Base-by-base conservation (phyloP, 2,797 vertebrate genomes). In the Lagodon rhomboides region DNA sequence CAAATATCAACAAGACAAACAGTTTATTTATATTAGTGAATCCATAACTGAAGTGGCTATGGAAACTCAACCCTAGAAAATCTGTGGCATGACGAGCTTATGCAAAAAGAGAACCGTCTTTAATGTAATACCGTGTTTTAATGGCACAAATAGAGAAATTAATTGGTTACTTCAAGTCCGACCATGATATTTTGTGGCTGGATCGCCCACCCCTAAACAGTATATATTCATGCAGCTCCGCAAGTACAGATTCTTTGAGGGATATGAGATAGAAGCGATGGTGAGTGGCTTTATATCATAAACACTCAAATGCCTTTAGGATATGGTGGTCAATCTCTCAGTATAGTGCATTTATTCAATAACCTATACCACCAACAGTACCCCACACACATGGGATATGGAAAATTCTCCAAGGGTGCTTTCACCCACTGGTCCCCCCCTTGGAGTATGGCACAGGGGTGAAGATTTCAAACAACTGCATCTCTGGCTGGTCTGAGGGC, bases 381-480 rank as follows among this genome's bases (percentile, higher is more conserved):
- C 58, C 34, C 22, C n/a, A 83, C 75, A 77, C 50, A 74, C 27
- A 73, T 38, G 25, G 38, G 60, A 83, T 55, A 71, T 64, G 69
- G 62, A 82, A 83, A 82, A 66, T 79, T 82, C 22, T 70, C 55
- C 71, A 63, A 82, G 66, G 63, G 41, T 43, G 5, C 51, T 11
- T 58, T 70, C 58, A 25, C 41, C 58, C 64, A 25, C 49, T 7
- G 43, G n/a, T 55, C 49, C 22, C 44, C 27, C 5, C 13, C 41
- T 38, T 22, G 15, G 41, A 50, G 62, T 83, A 75, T 59, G 77
- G 65, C 68, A 72, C 66, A 55, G 47, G 61, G 60, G 58, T 80
- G 65, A 82, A 79, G 80, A 85, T 87, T 92, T 92, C 77, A 90
- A 91, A 92, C 86, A 89, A 86, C 83, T 84, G 88, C 75, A 82